phyloP scores from a whole-genome alignment of 2,113 vertebrate genomes.

The Menidia beryllina region DNA sequence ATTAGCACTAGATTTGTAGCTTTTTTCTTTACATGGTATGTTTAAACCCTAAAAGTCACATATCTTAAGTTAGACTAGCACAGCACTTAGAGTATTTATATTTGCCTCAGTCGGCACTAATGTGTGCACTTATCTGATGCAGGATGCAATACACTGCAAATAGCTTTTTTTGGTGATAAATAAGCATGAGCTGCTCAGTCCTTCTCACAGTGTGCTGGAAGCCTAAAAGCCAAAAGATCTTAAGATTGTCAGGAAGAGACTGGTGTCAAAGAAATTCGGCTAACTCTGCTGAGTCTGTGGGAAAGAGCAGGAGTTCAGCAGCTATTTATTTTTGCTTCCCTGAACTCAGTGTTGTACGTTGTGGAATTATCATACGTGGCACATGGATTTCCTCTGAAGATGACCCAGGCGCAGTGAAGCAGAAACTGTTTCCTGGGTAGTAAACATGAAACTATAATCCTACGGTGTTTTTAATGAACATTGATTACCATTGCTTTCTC shows the following conservation, averaged over 20 bases:
- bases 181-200: background rate
- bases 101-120: background rate
- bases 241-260: background rate
- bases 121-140: background rate
- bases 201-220: background rate
- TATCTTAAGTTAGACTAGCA: background rate
- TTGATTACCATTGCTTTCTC: too few species aligned
- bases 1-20: background rate
- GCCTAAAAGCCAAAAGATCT: background rate
- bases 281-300: background rate
- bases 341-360: background rate
- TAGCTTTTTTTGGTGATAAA: background rate
- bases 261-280: background rate
- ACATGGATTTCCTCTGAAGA: background rate
- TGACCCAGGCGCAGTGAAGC: too few species aligned
- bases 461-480: too few species aligned
- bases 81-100: background rate
- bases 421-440: too few species aligned
- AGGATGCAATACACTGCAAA: background rate
- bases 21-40: background rate
- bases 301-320: conserved; percentile 2
- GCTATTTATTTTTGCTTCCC: background rate
- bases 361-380: background rate
- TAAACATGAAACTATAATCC: too few species aligned
- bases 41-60: background rate